A percentile compares a stretch with the other conserved stretches of the same genome.
Evolutionary conservation across 2,113 vertebrate genomes (phyloP).

Genomic region (Zosterops borbonicus): DNA sequence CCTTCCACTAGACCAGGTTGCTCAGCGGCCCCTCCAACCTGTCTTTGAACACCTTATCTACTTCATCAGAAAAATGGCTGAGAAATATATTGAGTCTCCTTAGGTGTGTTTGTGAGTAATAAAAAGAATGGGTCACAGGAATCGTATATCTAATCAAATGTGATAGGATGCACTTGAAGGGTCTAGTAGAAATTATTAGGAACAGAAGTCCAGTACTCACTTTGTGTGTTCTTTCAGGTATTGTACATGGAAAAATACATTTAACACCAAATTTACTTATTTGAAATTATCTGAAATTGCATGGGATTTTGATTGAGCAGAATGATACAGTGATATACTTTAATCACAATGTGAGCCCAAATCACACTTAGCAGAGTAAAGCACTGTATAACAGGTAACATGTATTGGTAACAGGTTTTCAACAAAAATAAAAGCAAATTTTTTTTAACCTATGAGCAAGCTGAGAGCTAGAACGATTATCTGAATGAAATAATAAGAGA

Average conservation of each 20-base stretch:
- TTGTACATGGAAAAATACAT: not conserved
- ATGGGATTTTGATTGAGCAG: not conserved
- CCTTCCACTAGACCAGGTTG: not conserved
- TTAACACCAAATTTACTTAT: not conserved
- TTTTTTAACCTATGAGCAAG: not conserved
- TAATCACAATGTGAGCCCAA: not conserved
- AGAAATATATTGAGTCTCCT: not conserved
- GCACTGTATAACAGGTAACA: not conserved
- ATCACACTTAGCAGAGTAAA: not conserved
- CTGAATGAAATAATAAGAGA: not conserved
- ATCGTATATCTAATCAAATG: not conserved
- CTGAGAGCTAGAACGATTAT: not conserved
- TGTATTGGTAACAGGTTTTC: not conserved
- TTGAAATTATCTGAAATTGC: not conserved
- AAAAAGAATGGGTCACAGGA: not conserved
- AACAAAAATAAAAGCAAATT: not conserved
- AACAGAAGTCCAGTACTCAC: not conserved
- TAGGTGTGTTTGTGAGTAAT: not conserved
- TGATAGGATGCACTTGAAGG: not conserved
- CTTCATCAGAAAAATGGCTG: not conserved
- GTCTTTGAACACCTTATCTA: not conserved
- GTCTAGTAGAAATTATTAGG: not conserved
- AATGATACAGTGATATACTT: not conserved
- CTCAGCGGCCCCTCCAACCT: not conserved
- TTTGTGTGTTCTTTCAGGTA: not conserved